phyloP scores from a whole-genome alignment of 1,140 invertebrate species.

The Temnothorax nylanderi region DNA sequence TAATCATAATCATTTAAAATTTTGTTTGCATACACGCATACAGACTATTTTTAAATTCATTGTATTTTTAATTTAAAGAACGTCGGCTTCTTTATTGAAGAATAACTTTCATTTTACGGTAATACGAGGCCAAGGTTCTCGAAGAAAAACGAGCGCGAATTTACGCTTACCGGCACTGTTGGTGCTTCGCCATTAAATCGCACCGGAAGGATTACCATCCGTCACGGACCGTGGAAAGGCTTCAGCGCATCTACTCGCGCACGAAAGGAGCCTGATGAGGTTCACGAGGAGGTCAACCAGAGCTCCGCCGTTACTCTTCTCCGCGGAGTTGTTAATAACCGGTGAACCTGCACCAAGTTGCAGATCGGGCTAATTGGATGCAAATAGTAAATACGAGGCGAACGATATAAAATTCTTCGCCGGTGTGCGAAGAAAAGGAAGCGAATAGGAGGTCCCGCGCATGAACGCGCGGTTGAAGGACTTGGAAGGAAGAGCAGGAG shows the following conservation, averaged over 20 bases:
- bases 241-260: slow-evolving; percentile 46
- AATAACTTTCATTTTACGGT: slow-evolving; percentile 43
- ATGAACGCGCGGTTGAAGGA: slow-evolving; percentile 20
- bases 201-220: slow-evolving; percentile 63
- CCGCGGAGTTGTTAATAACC: slow-evolving; percentile 62
- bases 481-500: slow-evolving; percentile 35
- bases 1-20: background rate
- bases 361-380: slow-evolving; percentile 66
- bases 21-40: background rate
- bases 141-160: slow-evolving; percentile 56
- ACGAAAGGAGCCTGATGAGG: slow-evolving; percentile 60
- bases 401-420: slow-evolving; percentile 33
- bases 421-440: background rate
- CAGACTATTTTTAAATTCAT: background rate
- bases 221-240: slow-evolving; percentile 55
- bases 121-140: slow-evolving; percentile 28
- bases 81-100: background rate
- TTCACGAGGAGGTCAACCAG: slow-evolving; percentile 61
- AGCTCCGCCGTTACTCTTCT: slow-evolving; percentile 59
- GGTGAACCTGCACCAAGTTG: slow-evolving; percentile 51
- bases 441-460: slow-evolving; percentile 8
- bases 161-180: slow-evolving; percentile 40
- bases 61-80: slow-evolving; percentile 16
- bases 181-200: slow-evolving; percentile 58
- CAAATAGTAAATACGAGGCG: slow-evolving; percentile 66